phyloP scores from a whole-genome alignment of 1,140 invertebrate genomes.

The Bombus pyrosoma region DNA sequence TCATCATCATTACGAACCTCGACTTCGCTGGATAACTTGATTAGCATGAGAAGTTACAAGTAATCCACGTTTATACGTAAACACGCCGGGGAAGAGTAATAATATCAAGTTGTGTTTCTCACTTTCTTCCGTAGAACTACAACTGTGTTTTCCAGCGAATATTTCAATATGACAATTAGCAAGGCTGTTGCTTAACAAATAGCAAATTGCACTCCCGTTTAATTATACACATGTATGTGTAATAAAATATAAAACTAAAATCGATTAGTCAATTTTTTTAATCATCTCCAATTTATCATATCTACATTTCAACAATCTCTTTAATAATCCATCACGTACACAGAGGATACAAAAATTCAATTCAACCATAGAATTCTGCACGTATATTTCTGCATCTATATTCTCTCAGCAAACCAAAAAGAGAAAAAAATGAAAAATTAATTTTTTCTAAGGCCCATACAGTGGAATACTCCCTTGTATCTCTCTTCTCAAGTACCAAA shows the following conservation, averaged over 20 bases:
- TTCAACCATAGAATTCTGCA: no score
- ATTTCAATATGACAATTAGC: not conserved
- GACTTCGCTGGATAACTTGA: slow-evolving; percentile 9
- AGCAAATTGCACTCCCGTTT: not conserved
- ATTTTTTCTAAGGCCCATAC: no score
- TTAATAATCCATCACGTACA: not conserved
- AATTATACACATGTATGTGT: not conserved
- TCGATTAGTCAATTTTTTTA: no score
- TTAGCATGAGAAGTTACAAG: slow-evolving; percentile 9
- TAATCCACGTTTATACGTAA: not conserved
- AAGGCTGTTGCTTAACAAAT: not conserved
- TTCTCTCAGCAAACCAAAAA: no score
- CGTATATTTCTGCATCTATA: no score
- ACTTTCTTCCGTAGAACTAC: not conserved
- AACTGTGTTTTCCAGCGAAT: not conserved
- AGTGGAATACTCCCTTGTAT: no score
- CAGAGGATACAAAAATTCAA: no score
- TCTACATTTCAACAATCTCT: no score
- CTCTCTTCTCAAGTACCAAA: not conserved
- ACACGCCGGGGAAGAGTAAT: not conserved
- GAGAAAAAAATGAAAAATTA: no score
- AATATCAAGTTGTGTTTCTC: not conserved
- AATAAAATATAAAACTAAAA: no score
- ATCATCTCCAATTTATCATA: no score
- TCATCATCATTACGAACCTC: slow-evolving; percentile 8